Base-by-base conservation (phyloP, 2,113 vertebrate genomes). In the Neodontobutis hainanensis region DNA sequence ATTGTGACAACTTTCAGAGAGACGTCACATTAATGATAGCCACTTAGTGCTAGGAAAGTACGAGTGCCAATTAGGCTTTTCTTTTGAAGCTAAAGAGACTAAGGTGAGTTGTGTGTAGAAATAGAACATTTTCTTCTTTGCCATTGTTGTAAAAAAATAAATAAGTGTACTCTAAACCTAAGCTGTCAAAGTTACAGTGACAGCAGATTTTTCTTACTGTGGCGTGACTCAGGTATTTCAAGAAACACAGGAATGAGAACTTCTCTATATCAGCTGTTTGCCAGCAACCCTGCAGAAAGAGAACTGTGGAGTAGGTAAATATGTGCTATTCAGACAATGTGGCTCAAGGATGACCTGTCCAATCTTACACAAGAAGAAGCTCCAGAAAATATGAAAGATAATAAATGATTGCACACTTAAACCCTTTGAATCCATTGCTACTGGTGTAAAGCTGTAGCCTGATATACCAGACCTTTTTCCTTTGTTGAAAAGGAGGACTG, bases 1-100 rank as follows among this genome's bases (percentile, higher is more conserved):
- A 36, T 47, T 1, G 0, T 71, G 75, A 65, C 70, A 69, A 61
- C 48, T 66, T 74, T 59, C 52, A 66, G 40, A 61, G 12, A 40
- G 52, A 59, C 44, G 40, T 67, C 57, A 35, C 10, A 6, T 51
- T 72, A 69, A 78, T 72, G 53, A 65, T 44, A 12, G 14, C 32
- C 59, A 40, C 51, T 65, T 61, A 63, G 43, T 49, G 45, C 72
- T 36, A 34, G 56, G 14, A 71, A 7, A 4, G 34, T 9, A 1
- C 34, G 47, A 2, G 38, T 10, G 48, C 16, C 15, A 72, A 64
- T 59, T 65, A 64, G 40, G 9, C 34, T 4, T 12, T 66, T 27
- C 5, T 35, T 51, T 35, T 42, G 16, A 52, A 59, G 34, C 10
- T 16, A 65, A 55, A 55, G 48, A 34, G 42, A 44, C 4, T 11